Percentiles rank a stretch among this genome's conserved stretches.
These are phyloP conservation scores for Myotis myotis DNA, from an alignment of 2,797 vertebrate genomes.

Conservation along the genomic window DNA sequence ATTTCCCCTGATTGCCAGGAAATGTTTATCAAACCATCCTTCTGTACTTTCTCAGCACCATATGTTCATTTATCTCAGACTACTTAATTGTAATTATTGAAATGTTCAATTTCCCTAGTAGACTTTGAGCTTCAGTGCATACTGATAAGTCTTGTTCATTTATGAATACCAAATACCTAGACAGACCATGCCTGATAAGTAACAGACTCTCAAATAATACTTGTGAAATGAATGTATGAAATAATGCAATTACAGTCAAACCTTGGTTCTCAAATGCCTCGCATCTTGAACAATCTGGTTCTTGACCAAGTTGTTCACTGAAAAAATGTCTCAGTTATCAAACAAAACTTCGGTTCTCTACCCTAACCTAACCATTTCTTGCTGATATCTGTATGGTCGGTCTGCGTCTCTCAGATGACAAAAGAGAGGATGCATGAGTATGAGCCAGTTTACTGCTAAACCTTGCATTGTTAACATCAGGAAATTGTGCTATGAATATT, in stretches of 20 bases:
- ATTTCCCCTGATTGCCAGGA: slow-evolving; percentile 40
- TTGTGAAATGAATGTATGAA: slow-evolving; percentile 2
- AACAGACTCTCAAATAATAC: neutral
- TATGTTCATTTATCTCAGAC: slow-evolving; percentile 14
- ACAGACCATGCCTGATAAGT: neutral
- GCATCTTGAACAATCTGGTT: neutral
- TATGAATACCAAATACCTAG: slow-evolving; percentile 26
- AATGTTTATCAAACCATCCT: slow-evolving; percentile 13
- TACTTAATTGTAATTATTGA: slow-evolving; percentile 45
- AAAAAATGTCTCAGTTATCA: neutral
- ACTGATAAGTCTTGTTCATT: neutral
- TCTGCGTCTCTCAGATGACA: neutral
- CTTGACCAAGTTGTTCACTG: neutral
- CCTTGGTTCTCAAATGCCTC: neutral
- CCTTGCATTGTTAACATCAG: neutral
- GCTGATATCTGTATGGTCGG: neutral
- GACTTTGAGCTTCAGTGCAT: neutral
- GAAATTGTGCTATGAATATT: neutral
- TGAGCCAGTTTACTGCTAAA: neutral
- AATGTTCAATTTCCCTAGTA: slow-evolving; percentile 47
- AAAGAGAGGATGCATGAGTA: neutral
- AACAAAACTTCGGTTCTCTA: neutral
- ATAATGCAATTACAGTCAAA: neutral
- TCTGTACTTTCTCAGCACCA: slow-evolving; percentile 24
- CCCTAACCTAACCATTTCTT: neutral